Conservation (phyloP, 2,888 invertebrate species). For the Campopleginae sp. region DNA sequence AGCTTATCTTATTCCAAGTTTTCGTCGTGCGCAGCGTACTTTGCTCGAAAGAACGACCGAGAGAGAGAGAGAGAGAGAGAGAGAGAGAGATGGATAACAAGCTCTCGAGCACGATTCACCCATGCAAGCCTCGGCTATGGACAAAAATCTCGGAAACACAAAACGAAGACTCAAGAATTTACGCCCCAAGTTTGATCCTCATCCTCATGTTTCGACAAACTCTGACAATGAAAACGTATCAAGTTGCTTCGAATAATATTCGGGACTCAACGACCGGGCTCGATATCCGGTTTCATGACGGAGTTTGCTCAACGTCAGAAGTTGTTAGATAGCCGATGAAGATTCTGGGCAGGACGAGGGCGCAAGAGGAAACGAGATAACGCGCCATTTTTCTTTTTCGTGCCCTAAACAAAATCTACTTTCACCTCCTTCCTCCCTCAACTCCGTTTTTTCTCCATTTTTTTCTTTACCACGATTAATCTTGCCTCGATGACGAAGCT, state of each 20-base stretch:
- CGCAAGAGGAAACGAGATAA: background rate
- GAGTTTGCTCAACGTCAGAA: background rate
- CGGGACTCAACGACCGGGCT: constrained; percentile 4
- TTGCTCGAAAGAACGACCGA: constrained; percentile 30
- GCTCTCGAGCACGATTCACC: constrained; percentile 27
- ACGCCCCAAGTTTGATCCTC: constrained; percentile 15
- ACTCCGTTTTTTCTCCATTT: background rate
- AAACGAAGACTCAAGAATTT: constrained; percentile 4
- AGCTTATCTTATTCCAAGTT: constrained; percentile 55
- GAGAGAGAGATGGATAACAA: constrained; percentile 20
- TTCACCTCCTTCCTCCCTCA: background rate
- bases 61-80: constrained; percentile 62
- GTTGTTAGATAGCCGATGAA: background rate
- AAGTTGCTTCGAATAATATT: constrained; percentile 12
- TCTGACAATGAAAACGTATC: constrained; percentile 17
- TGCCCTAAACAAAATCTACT: background rate
- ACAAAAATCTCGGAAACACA: constrained; percentile 9
- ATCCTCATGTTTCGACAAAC: constrained; percentile 1
- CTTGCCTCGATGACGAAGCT: background rate
- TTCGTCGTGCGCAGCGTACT: constrained; percentile 47
- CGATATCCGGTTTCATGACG: constrained; percentile 17
- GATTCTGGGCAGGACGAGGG: too few relatives aligned
- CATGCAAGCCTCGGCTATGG: background rate
- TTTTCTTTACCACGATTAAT: constrained; percentile 11
- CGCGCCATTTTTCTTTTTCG: background rate